These are phyloP conservation scores for Aproaerema taeniolella DNA, from an alignment of 2,888 invertebrate species.

Conservation along the genomic window DNA sequence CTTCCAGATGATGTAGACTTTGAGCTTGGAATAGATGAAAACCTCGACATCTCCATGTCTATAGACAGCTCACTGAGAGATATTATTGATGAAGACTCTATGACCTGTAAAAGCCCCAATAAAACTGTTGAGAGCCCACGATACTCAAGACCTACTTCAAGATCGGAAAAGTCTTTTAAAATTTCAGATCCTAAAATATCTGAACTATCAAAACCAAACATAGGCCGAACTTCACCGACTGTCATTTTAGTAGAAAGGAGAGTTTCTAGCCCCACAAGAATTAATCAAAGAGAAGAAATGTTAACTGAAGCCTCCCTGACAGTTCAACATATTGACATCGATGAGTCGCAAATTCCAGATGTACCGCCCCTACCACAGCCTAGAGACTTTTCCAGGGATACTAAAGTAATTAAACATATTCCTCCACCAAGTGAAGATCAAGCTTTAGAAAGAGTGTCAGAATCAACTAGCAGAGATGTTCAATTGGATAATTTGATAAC, in stretches of 20 bases:
- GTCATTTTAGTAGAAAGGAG: conserved; percentile 79
- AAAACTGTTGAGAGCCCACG: conserved; percentile 65
- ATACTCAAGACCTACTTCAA: conserved; percentile 71
- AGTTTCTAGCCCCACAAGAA: conserved; percentile 78
- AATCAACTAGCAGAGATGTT: conserved; percentile 45
- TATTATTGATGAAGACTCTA: conserved; percentile 73
- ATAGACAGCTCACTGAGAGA: conserved; percentile 54
- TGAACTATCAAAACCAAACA: conserved; percentile 71
- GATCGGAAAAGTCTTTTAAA: conserved; percentile 75
- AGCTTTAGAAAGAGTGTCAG: conserved; percentile 51
- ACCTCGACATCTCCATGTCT: conserved; percentile 63
- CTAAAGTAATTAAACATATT: conserved; percentile 31
- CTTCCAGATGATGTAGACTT: conserved; percentile 86
- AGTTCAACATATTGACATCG: conserved; percentile 80
- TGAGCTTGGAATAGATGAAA: conserved; percentile 75
- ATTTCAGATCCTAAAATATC: conserved; percentile 75
- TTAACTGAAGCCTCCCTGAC: conserved; percentile 81
- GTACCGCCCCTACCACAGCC: conserved; percentile 65
- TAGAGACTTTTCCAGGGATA: conserved; percentile 31
- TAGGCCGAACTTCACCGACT: conserved; percentile 78
- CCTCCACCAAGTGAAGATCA: conserved; percentile 34
- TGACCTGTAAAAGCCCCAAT: conserved; percentile 63
- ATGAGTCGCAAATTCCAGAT: conserved; percentile 60
- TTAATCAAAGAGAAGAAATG: conserved; percentile 77
- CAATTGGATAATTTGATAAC: conserved; percentile 72